phyloP scores from a whole-genome alignment of 2,113 vertebrate species.

The Elachura formosa region DNA sequence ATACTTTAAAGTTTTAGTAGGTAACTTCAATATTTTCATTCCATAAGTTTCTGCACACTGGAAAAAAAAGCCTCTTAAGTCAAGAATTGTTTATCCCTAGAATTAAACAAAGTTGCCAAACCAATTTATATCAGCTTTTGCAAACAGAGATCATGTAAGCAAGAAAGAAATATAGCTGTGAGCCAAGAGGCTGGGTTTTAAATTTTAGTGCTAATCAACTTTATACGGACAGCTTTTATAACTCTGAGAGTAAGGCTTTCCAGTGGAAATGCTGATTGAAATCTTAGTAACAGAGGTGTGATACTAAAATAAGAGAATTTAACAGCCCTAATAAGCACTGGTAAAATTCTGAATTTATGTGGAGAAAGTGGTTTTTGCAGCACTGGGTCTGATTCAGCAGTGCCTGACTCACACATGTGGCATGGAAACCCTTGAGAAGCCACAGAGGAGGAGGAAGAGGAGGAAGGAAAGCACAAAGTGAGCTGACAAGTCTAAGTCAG shows the following conservation, averaged over 20 bases:
- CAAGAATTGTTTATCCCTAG: background rate
- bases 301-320: background rate
- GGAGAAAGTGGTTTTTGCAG: background rate
- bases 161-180: background rate
- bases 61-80: background rate
- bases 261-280: conserved; percentile 29
- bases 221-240: background rate
- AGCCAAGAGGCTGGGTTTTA: conserved; percentile 5
- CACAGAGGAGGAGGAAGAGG: background rate
- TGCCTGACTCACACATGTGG: background rate
- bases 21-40: background rate
- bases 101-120: conserved; percentile 25
- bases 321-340: background rate
- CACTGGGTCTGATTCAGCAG: background rate
- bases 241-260: background rate
- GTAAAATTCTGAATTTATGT: background rate
- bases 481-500: background rate
- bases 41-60: background rate
- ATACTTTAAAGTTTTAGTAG: background rate
- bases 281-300: background rate
- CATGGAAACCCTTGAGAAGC: background rate
- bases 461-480: background rate
- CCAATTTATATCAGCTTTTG: conserved; percentile 35
- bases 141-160: conserved; percentile 11
- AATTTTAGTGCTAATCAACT: background rate